These are phyloP conservation scores for Rattus norvegicus DNA, from an alignment of 2,113 vertebrate genomes.

Conservation along the genomic window GRCr8 NC_086039.1:135575001-135575500, in stretches of 20 bases:
- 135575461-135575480: too few species aligned
- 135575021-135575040: neutral
- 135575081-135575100: constrained; percentile 25
- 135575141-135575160: constrained; percentile 44
- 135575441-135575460: neutral
- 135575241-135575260: constrained; percentile 50
- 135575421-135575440: constrained; percentile 52
- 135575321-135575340: constrained; percentile 50
- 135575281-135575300: constrained; percentile 36
- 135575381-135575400: neutral
- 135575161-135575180: constrained; percentile 32
- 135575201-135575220: constrained; percentile 55
- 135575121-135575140: neutral
- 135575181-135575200: constrained; percentile 8
- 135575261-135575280: constrained; percentile 21
- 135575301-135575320: neutral
- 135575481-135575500: neutral
- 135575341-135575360: constrained; percentile 14
- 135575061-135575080: constrained; percentile 34
- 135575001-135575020: neutral
- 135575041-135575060: neutral
- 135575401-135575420: constrained; percentile 9
- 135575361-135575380: neutral
- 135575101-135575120: constrained; percentile 21
- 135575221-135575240: neutral